These are phyloP conservation scores for Oasisia sp. DNA, from an alignment of 2,888 invertebrate genomes.

Conservation along the genomic window DNA sequence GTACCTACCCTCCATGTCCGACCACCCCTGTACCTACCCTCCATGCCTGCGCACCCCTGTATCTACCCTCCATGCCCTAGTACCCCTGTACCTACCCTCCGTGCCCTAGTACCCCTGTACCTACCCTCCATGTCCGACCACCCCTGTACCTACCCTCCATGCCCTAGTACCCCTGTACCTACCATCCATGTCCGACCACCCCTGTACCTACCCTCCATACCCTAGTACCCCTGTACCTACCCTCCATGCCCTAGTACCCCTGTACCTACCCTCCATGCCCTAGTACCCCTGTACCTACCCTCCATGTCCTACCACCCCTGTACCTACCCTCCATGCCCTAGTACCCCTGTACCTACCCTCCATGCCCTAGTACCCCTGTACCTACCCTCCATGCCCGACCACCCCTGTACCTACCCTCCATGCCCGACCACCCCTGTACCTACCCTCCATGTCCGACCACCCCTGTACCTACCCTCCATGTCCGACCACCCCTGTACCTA, in stretches of 20 bases:
- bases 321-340: not conserved
- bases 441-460: too few relatives aligned
- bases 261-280: not conserved
- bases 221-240: too few relatives aligned
- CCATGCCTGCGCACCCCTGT: too few relatives aligned
- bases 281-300: not conserved
- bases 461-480: not conserved
- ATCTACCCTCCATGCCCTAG: not conserved
- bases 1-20: too few relatives aligned
- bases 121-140: not conserved
- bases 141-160: not conserved
- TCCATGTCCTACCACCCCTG: not conserved
- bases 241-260: too few relatives aligned
- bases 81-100: not conserved
- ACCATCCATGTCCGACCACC: too few relatives aligned
- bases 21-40: too few relatives aligned
- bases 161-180: not conserved
- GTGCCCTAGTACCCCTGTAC: not conserved
- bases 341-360: not conserved
- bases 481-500: not conserved
- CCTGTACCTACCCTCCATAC: too few relatives aligned
- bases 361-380: not conserved
- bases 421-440: too few relatives aligned
- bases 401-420: too few relatives aligned
- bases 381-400: too few relatives aligned